Evolutionary conservation across 2,888 invertebrate species (phyloP).

Genomic region (Syritta pipiens): DNA sequence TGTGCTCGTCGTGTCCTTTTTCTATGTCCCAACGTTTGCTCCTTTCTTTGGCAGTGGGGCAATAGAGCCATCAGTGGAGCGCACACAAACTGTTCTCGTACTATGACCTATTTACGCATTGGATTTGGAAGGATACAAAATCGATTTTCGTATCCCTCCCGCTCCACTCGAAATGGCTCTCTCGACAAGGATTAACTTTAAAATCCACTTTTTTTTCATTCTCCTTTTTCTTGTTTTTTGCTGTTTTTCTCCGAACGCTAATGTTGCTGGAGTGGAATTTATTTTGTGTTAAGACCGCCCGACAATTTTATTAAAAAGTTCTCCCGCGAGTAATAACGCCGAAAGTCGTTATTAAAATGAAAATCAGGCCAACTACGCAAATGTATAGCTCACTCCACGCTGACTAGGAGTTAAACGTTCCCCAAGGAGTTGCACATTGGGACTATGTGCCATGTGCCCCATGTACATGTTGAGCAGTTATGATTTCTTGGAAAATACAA

Average conservation of each 20-base stretch:
- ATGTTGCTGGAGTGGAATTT: slow-evolving; percentile 18
- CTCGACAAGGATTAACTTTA: slow-evolving; percentile 39
- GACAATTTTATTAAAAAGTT: slow-evolving; percentile 23
- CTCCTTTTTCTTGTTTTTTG: too few species aligned
- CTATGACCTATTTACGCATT: slow-evolving; percentile 61
- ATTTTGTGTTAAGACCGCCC: slow-evolving; percentile 31
- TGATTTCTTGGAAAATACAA: background rate
- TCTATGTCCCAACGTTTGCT: background rate
- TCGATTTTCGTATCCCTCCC: slow-evolving; percentile 41
- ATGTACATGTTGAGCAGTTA: background rate
- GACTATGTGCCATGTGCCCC: background rate
- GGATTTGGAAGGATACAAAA: slow-evolving; percentile 48
- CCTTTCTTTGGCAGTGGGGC: slow-evolving; percentile 34
- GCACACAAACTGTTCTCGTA: slow-evolving; percentile 56
- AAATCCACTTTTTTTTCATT: slow-evolving; percentile 1
- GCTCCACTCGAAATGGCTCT: background rate
- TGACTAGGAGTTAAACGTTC: slow-evolving; percentile 22
- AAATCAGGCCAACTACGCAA: slow-evolving; percentile 10
- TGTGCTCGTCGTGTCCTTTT: slow-evolving; percentile 35
- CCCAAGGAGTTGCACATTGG: slow-evolving; percentile 11
- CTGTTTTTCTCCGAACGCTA: too few species aligned
- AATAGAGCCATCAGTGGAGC: slow-evolving; percentile 61
- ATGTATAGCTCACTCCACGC: background rate
- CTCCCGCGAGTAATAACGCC: slow-evolving; percentile 19
- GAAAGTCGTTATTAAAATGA: slow-evolving; percentile 19